Conservation (phyloP, 2,113 vertebrate genomes). For the Sarotherodon lohbergeri region DNA sequence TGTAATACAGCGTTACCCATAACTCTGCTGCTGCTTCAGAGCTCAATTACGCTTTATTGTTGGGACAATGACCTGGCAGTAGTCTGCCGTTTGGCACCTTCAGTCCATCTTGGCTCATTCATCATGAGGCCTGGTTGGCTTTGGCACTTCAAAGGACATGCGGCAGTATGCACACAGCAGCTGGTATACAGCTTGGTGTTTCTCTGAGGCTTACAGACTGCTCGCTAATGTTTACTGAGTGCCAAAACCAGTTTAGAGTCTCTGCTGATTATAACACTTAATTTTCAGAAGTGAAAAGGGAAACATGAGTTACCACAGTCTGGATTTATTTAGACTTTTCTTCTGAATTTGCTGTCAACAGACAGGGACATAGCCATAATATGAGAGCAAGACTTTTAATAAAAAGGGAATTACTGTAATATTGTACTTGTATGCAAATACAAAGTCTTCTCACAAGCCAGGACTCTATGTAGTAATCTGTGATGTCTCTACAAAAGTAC, state of each 20-base stretch:
- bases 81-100: constrained; percentile 23
- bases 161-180: constrained; percentile 39
- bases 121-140: neutral
- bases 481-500: neutral
- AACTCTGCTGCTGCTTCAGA: constrained; percentile 19
- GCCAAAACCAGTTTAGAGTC: constrained; percentile 26
- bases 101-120: constrained; percentile 13
- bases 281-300: constrained; percentile 17
- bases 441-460: neutral
- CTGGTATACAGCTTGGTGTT: constrained; percentile 41
- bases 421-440: neutral
- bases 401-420: no score
- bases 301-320: neutral
- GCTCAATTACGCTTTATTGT: constrained; percentile 28
- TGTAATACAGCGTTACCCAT: neutral
- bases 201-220: constrained; percentile 10
- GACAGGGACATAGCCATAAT: neutral
- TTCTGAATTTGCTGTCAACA: neutral
- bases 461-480: neutral
- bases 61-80: neutral
- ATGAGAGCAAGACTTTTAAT: neutral
- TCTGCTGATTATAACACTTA: constrained; percentile 5
- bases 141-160: constrained; percentile 34
- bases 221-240: constrained; percentile 20
- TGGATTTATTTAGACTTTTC: neutral